phyloP scores from a whole-genome alignment of 2,113 vertebrate species.

The Artemisiospiza belli region DNA sequence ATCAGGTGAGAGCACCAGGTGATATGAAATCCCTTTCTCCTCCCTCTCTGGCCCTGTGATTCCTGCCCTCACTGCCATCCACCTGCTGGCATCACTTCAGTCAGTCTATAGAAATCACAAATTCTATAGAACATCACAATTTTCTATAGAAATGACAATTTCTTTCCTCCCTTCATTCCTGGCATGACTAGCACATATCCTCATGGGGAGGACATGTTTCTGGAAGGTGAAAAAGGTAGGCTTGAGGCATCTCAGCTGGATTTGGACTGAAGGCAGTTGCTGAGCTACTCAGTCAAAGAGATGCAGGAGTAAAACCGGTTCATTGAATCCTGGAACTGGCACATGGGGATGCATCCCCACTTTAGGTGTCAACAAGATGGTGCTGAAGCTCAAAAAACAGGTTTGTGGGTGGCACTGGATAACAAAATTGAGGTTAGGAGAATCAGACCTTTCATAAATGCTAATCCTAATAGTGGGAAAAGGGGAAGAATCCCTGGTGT shows the following conservation, averaged over 20 bases:
- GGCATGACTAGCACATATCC: not conserved
- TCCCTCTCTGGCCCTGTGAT: not conserved
- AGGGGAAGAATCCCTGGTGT: not conserved
- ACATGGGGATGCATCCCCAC: too few relatives aligned
- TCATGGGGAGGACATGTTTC: not conserved
- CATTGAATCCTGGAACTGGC: accelerated
- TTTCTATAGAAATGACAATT: not conserved
- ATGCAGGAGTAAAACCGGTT: not conserved
- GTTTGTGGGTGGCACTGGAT: not conserved
- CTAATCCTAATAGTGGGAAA: not conserved
- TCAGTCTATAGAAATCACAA: not conserved
- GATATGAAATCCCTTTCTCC: not conserved
- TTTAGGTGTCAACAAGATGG: not conserved
- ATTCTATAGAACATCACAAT: not conserved
- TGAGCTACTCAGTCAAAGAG: not conserved
- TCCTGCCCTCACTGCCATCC: not conserved
- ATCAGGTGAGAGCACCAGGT: not conserved
- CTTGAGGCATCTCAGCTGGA: not conserved
- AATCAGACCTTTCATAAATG: not conserved
- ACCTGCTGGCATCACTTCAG: accelerated
- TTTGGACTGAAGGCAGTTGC: not conserved
- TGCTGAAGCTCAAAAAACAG: not conserved
- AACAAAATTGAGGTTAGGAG: not conserved
- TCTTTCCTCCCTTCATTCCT: not conserved
- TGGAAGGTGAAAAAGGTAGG: not conserved